Base-by-base conservation (phyloP, 2,797 vertebrate species). In the Gymnodraco acuticeps region DNA sequence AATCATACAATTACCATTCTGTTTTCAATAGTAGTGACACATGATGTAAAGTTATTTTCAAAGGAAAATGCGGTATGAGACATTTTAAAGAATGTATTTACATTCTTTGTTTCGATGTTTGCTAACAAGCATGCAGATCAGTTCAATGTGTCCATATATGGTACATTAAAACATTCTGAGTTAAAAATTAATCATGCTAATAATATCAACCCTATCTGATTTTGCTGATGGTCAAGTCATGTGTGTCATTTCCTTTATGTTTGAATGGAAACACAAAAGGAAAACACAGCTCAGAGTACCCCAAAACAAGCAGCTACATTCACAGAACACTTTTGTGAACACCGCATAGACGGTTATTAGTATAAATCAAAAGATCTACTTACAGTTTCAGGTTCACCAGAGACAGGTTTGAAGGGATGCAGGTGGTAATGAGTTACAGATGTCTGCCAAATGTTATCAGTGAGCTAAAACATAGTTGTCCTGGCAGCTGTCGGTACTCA, bases 281-380 rank as follows among this genome's bases (percentile, higher is more conserved):
- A n/a, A 58, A 61, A 43, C 33, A 42, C 64, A 53, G 41, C 23
- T 66, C 11, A 9, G 12, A 19, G 47, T 67, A 23, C 13, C 15
- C 43, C 5, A 13, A 38, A 56, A 48, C 53, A 27, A n/a, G 3
- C 1, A 13, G 3, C 20, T 13, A 1, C 33, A 31, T 20, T 56
- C 9, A 48, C 45, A 10, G 27, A 11, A 64, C 52, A 52, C 31
- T 16, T 13, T 14, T 9, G 20, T 43, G 13, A 27, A 3, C 16
- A 10, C 11, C 10, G 9, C 7, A 9, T 1, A 38, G 33, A 38
- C 42, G 38, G 13, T 51, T n/a, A 6, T n/a, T 27, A 27, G 11
- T 12, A 51, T 41, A 15, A 33, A 8, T 27, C 4, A 63, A 38
- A 47, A 55, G 6, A 20, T 69, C 3, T 54, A 81, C 89, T 91